Evolutionary conservation across 2,113 vertebrate genomes (phyloP).

Genomic region (Neodontobutis hainanensis): DNA sequence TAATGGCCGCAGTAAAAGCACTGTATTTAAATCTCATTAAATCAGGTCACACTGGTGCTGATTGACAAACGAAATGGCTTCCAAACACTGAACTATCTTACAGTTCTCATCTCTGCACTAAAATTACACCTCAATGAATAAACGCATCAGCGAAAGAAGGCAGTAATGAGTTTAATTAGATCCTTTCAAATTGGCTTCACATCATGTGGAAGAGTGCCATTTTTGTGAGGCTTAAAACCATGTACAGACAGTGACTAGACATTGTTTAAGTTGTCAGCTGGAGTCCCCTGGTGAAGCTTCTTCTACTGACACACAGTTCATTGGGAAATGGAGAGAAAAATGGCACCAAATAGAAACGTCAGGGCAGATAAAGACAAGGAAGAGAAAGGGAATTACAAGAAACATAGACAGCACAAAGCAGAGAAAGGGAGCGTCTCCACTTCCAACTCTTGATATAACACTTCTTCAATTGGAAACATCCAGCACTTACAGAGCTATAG

Average conservation of each 20-base stretch:
- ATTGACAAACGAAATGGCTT: conserved; percentile 22
- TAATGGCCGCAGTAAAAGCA: conserved; percentile 14
- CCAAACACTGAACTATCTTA: conserved; percentile 4
- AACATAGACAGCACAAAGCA: conserved; percentile 5
- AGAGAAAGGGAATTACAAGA: conserved; percentile 8
- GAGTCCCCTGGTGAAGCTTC: conserved; percentile 14
- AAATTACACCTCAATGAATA: conserved; percentile 5
- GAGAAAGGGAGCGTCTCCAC: neutral
- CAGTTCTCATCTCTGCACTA: conserved; percentile 13
- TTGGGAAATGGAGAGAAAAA: conserved; percentile 28
- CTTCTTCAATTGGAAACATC: conserved; percentile 33
- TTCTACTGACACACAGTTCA: conserved; percentile 4
- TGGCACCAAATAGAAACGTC: conserved; percentile 6
- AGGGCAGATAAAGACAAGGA: conserved; percentile 6
- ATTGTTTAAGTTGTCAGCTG: conserved; percentile 29
- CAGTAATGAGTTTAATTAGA: conserved; percentile 37
- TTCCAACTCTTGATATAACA: conserved; percentile 26
- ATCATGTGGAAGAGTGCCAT: conserved; percentile 2
- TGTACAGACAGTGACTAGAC: conserved; percentile 17
- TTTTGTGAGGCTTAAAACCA: conserved; percentile 11
- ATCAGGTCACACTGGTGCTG: conserved; percentile 14
- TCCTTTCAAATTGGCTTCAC: conserved; percentile 19
- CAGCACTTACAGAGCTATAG: conserved; percentile 24
- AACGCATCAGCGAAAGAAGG: conserved; percentile 10
- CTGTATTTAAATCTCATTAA: conserved; percentile 21